phyloP scores from a whole-genome alignment of 1,140 invertebrate genomes.

The Drosophila nebulosa region DNA sequence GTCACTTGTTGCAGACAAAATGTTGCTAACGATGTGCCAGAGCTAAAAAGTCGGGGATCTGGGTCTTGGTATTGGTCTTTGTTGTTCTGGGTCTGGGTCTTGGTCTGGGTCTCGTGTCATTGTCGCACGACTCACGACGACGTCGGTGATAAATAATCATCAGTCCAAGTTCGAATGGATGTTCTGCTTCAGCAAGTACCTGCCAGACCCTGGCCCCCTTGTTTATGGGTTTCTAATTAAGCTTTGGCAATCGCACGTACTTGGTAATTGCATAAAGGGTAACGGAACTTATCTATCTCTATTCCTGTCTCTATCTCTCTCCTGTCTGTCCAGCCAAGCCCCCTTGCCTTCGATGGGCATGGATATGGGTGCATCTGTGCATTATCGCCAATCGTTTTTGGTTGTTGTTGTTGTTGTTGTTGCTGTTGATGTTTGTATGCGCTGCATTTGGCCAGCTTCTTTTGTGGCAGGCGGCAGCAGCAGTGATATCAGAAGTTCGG shows the following conservation, averaged over 20 bases:
- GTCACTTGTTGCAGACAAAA: constrained; percentile 62
- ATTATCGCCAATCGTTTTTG: constrained; percentile 8
- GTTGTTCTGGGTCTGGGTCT: constrained; percentile 28
- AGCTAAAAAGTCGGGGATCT: constrained; percentile 18
- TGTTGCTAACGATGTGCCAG: constrained; percentile 63
- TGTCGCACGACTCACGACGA: constrained; percentile 76
- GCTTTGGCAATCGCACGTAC: constrained; percentile 62
- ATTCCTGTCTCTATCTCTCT: neutral
- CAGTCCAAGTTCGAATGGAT: constrained; percentile 38
- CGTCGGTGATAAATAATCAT: constrained; percentile 73
- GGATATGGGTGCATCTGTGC: neutral
- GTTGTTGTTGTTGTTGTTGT: constrained; percentile 42
- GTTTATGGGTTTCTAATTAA: constrained; percentile 66
- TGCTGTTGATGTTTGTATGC: constrained; percentile 48
- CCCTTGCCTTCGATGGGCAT: constrained; percentile 25
- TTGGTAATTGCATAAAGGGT: constrained; percentile 73
- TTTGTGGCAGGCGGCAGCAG: neutral
- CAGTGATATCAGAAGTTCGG: constrained; percentile 66
- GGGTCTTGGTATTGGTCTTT: neutral
- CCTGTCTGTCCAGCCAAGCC: constrained; percentile 23
- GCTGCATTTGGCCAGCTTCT: constrained; percentile 49
- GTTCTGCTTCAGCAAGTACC: constrained; percentile 24
- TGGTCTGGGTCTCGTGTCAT: constrained; percentile 63
- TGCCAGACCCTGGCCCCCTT: constrained; percentile 15
- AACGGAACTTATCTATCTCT: constrained; percentile 59